phyloP scores from a whole-genome alignment of 1,140 invertebrate genomes.

The Drosophila tropicalis region DNA sequence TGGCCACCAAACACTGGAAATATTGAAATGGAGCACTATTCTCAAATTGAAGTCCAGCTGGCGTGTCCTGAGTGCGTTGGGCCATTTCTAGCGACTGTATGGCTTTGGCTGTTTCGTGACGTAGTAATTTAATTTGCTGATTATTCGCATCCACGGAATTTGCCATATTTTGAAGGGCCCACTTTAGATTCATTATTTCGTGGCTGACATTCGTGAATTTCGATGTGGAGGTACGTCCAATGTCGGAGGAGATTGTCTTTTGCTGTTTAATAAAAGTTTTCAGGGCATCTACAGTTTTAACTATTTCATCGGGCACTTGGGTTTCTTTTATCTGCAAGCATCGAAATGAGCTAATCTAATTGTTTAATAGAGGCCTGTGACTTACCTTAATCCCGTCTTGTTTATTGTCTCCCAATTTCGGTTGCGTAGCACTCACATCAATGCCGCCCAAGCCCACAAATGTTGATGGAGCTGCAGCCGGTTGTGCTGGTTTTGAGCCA shows the following conservation, averaged over 20 bases:
- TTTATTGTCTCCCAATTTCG: slow-evolving; percentile 85
- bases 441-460: slow-evolving; percentile 87
- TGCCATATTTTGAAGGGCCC: slow-evolving; percentile 84
- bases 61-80: slow-evolving; percentile 90
- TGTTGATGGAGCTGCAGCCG: slow-evolving; percentile 52
- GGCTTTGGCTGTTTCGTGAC: slow-evolving; percentile 89
- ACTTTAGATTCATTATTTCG: slow-evolving; percentile 77
- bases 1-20: slow-evolving; percentile 88
- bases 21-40: slow-evolving; percentile 90
- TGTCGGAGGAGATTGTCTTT: slow-evolving; percentile 91
- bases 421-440: slow-evolving; percentile 85
- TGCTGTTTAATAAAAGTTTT: slow-evolving; percentile 93
- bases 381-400: slow-evolving; percentile 84
- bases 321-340: slow-evolving; percentile 86
- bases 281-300: slow-evolving; percentile 85
- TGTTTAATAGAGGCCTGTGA: not conserved
- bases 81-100: slow-evolving; percentile 91
- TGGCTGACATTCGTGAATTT: slow-evolving; percentile 73
- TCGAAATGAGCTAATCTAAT: not conserved
- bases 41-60: slow-evolving; percentile 90
- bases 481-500: slow-evolving; percentile 62
- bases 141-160: slow-evolving; percentile 87
- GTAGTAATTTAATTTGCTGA: slow-evolving; percentile 88
- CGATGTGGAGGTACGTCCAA: slow-evolving; percentile 85
- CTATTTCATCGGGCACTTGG: slow-evolving; percentile 89